These are phyloP conservation scores for Psophia crepitans DNA, from an alignment of 2,113 vertebrate species.

Conservation along the genomic window DNA sequence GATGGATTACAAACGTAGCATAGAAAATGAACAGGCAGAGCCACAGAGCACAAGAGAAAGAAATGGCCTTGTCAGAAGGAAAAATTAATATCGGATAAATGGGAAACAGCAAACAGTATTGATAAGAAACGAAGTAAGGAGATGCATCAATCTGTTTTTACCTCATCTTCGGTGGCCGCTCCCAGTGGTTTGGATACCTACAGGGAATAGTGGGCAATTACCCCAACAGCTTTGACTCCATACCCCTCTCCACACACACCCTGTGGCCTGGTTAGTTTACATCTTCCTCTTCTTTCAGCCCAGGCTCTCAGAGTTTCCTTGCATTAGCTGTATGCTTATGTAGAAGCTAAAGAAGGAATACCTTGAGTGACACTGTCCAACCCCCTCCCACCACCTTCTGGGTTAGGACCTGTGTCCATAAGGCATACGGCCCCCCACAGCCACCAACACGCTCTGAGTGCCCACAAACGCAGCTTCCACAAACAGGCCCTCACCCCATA, in stretches of 20 bases:
- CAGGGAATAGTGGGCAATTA: background rate
- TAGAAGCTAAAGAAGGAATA: background rate
- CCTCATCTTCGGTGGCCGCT: conserved; percentile 92
- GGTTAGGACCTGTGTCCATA: background rate
- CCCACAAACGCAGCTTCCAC: accelerated
- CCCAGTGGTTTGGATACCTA: conserved; percentile 91
- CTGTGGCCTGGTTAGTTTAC: accelerated
- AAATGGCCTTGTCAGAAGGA: background rate
- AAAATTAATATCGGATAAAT: background rate
- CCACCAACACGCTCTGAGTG: accelerated
- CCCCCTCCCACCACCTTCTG: background rate
- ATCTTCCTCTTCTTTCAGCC: background rate
- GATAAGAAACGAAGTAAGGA: background rate
- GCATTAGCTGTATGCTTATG: background rate
- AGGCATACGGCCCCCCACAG: background rate
- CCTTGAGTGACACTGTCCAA: background rate
- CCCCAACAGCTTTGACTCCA: background rate
- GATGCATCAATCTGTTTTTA: conserved; percentile 29
- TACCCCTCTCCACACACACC: background rate
- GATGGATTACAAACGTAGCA: background rate
- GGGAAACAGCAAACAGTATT: background rate
- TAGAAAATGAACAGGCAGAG: background rate
- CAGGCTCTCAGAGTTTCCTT: background rate
- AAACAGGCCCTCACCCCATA: too few relatives aligned
- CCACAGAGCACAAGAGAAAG: accelerated